Evolutionary conservation across 2,797 vertebrate species (phyloP), one percentile per base, ranked within the genome.

Genomic region (Decapterus maruadsi): DNA sequence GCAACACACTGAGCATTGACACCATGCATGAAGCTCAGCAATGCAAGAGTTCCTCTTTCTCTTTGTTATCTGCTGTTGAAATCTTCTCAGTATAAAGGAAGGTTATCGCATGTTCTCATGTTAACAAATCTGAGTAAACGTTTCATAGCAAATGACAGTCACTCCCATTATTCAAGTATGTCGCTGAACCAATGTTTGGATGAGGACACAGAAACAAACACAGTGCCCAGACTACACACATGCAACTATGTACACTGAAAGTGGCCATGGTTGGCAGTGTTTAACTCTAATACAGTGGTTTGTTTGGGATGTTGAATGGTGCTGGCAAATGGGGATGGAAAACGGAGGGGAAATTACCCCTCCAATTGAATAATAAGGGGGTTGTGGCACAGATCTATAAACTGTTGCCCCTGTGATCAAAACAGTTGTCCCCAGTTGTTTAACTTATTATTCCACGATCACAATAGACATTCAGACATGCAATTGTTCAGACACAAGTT

Each of bases 301-400:
- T 84, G 77, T 89, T 90, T 81, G 68, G 76, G 82, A 84, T 67
- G 82, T 79, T 79, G 67, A 79, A 82, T 74, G 53, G 75, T 77
- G 83, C 77, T 82, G 82, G 71, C 65, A 64, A 80, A 64, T 43
- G 31, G 31, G 22, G 58, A 84, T 73, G 86, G 87, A 90, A 87
- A 87, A 86, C 59, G 69, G 53, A 72, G 31, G 43, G 62, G 57
- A 71, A 80, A 77, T 72, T 75, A 73, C 61, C 59, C 67, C 3
- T 81, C 62, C 60, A 70, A 62, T 59, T 73, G 64, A 84, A 78
- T 84, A 82, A 88, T 77, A 68, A 85, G 50, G 57, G 55, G 66
- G 26, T 51, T 83, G 73, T 82, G 60, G 51, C 58, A 70, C 54
- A 50, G 59, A 86, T 84, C 31, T 70, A 79, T 66, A 42, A 68